These are phyloP conservation scores for Gymnocephalus cernua DNA, from an alignment of 2,113 vertebrate species.

Conservation along the genomic window DNA sequence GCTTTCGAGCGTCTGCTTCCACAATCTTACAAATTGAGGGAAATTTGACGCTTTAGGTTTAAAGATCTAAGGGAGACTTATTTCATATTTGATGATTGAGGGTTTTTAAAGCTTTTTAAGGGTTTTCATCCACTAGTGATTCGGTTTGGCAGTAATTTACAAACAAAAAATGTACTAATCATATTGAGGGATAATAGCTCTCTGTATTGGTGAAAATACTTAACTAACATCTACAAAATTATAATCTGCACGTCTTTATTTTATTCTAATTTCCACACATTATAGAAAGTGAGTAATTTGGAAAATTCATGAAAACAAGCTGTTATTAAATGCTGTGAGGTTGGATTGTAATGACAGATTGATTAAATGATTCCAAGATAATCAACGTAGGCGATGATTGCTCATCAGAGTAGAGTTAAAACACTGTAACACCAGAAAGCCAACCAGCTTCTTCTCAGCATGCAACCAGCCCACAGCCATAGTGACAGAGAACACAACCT, in stretches of 20 bases:
- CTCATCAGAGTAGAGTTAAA: conserved; percentile 52
- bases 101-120: conserved; percentile 10
- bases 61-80: background rate
- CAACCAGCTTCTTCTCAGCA: conserved; percentile 57
- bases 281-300: conserved; percentile 24
- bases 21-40: background rate
- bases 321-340: conserved; percentile 28
- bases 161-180: background rate
- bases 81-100: background rate
- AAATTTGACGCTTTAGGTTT: background rate
- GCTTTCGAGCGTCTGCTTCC: background rate
- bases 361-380: conserved; percentile 52
- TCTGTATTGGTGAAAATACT: conserved; percentile 14
- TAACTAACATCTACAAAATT: conserved; percentile 22
- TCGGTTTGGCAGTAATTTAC: background rate
- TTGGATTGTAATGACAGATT: conserved; percentile 41
- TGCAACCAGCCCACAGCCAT: conserved; percentile 39
- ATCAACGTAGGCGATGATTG: conserved; percentile 32
- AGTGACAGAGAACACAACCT: conserved; percentile 51
- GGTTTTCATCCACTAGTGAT: background rate
- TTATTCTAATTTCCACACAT: conserved; percentile 10
- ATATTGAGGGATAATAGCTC: background rate
- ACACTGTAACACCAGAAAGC: conserved; percentile 25
- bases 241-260: conserved; percentile 23
- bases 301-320: conserved; percentile 32